phyloP scores from a whole-genome alignment of 2,797 vertebrate species.

The Erpetoichthys calabaricus region DNA sequence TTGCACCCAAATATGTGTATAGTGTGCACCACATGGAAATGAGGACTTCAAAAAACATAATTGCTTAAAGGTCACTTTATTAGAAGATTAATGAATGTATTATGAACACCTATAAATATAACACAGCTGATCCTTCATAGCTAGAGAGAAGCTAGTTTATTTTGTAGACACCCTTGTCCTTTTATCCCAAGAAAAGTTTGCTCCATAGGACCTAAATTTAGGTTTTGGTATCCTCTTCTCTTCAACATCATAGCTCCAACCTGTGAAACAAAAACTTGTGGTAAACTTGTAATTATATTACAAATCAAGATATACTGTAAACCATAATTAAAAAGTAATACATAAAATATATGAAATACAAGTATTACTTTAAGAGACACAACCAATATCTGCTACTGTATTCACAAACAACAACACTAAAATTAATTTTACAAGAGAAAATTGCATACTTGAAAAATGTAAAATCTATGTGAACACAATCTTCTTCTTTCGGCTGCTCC shows the following conservation, averaged over 20 bases:
- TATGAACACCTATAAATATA: constrained; percentile 56
- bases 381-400: too few relatives aligned
- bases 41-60: constrained; percentile 5
- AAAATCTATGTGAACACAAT: too few relatives aligned
- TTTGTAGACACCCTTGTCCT: constrained; percentile 88
- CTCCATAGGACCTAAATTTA: constrained; percentile 87
- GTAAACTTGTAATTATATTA: not conserved
- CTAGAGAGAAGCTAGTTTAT: constrained; percentile 55
- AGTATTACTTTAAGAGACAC: too few relatives aligned
- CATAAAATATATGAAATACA: too few relatives aligned
- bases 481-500: too few relatives aligned
- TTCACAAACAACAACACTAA: too few relatives aligned
- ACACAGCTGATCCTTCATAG: constrained; percentile 49
- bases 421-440: too few relatives aligned
- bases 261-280: constrained; percentile 35
- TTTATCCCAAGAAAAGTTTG: constrained; percentile 97
- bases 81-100: constrained; percentile 65
- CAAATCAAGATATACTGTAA: not conserved
- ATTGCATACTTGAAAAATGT: too few relatives aligned
- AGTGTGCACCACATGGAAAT: too few relatives aligned
- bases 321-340: not conserved
- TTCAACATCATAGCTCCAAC: constrained; percentile 85
- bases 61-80: constrained; percentile 65
- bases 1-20: too few relatives aligned
- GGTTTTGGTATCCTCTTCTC: constrained; percentile 78